Percentiles rank a stretch among this genome's conserved stretches.
phyloP scores from a whole-genome alignment of 2,888 invertebrate species.

The Coelinius sp. region DNA sequence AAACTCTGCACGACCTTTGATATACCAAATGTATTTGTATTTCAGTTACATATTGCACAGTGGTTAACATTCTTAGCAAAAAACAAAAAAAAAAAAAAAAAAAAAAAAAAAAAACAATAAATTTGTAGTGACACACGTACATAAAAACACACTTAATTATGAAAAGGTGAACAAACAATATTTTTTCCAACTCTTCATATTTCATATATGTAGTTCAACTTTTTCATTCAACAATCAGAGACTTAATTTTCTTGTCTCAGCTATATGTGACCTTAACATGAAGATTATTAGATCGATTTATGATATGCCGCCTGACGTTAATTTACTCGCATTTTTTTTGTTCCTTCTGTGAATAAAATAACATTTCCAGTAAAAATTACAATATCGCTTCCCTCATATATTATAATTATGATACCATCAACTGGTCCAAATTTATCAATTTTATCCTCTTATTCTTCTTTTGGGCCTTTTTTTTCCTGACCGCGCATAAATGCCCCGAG shows the following conservation, averaged over 20 bases:
- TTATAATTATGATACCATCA: no score
- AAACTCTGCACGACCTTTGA: slow-evolving; percentile 35
- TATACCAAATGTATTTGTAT: slow-evolving; percentile 1
- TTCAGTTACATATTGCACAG: slow-evolving; percentile 12
- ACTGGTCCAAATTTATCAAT: no score
- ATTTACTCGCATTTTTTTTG: background rate
- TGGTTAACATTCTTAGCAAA: background rate
- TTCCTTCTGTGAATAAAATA: no score
- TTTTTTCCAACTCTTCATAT: background rate
- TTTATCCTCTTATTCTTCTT: no score
- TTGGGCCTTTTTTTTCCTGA: no score
- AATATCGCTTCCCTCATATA: no score
- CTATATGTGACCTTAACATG: background rate
- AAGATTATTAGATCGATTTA: background rate
- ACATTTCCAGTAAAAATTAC: no score
- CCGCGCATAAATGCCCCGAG: no score
- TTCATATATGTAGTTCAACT: background rate
- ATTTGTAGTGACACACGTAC: slow-evolving; percentile 2
- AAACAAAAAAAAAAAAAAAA: background rate
- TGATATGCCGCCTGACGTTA: background rate
- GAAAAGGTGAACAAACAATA: background rate
- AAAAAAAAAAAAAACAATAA: background rate
- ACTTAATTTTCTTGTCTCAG: background rate
- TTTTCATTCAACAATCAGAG: background rate
- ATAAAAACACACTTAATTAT: slow-evolving; percentile 6